Conservation (phyloP, 2,888 invertebrate genomes). For the Ormyrus rosae region DNA sequence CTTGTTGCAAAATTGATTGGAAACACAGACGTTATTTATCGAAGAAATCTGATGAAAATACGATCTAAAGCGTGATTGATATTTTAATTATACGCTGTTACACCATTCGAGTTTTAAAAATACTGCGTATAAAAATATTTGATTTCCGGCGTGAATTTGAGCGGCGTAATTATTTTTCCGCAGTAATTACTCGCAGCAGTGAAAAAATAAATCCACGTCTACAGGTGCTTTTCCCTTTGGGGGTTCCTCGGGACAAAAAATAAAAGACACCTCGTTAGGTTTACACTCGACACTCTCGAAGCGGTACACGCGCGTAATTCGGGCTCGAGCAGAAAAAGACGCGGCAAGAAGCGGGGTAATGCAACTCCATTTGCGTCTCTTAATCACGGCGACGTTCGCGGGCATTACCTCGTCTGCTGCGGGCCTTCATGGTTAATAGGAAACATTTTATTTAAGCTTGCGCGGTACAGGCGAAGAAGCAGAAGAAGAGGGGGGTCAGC, state of each 20-base stretch:
- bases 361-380: conserved; percentile 57
- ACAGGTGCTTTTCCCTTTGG: no score
- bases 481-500: conserved; percentile 55
- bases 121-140: no score
- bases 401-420: neutral
- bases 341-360: conserved; percentile 31
- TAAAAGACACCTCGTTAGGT: conserved; percentile 14
- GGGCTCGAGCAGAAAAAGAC: neutral
- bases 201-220: conserved; percentile 16
- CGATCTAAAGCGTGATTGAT: no score
- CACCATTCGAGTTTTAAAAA: no score
- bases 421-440: conserved; percentile 59
- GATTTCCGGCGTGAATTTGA: no score
- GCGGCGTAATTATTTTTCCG: conserved; percentile 11
- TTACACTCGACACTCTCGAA: neutral
- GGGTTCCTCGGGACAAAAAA: neutral
- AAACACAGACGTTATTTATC: no score
- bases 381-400: conserved; percentile 45
- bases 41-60: no score
- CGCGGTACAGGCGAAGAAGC: conserved; percentile 34
- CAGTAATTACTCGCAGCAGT: conserved; percentile 24
- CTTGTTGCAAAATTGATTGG: no score
- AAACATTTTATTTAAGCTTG: conserved; percentile 69
- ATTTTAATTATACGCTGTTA: no score
- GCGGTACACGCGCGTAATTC: neutral